These are phyloP conservation scores for Pilophorus perplexus DNA, from an alignment of 2,888 invertebrate species.

Conservation along the genomic window DNA sequence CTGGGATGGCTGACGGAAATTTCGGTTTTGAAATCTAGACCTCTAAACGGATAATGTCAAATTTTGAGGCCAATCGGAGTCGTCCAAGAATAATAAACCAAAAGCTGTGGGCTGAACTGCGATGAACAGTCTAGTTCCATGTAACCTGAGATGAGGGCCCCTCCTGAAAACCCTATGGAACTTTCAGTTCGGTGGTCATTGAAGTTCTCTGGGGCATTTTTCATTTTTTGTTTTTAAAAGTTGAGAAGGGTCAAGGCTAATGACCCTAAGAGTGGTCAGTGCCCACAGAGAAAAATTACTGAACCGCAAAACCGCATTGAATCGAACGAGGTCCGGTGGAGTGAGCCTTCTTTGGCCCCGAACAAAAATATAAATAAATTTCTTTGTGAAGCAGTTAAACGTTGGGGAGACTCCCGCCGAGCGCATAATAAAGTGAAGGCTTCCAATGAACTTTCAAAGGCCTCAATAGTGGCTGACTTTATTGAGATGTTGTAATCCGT, in stretches of 20 bases:
- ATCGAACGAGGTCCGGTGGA: not conserved
- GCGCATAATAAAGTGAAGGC: not conserved
- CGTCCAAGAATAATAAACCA: too few species aligned
- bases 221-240: too few species aligned
- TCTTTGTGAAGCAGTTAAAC: constrained; percentile 24
- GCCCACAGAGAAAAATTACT: constrained; percentile 8
- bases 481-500: constrained; percentile 33
- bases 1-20: too few species aligned
- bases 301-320: not conserved
- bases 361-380: constrained; percentile 32
- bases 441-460: constrained; percentile 8
- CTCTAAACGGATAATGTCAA: too few species aligned
- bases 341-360: not conserved
- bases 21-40: too few species aligned
- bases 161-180: too few species aligned
- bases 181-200: too few species aligned
- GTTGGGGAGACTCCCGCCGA: constrained; percentile 1
- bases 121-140: too few species aligned
- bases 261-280: constrained; percentile 24
- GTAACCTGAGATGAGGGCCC: too few species aligned
- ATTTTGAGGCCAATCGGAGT: too few species aligned
- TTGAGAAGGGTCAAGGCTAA: constrained; percentile 29
- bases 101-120: too few species aligned
- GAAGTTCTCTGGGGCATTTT: too few species aligned
- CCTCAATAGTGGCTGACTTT: not conserved